Evolutionary conservation across 2,888 invertebrate genomes (phyloP).

Genomic region (Lissocephala sabroskyi): DNA sequence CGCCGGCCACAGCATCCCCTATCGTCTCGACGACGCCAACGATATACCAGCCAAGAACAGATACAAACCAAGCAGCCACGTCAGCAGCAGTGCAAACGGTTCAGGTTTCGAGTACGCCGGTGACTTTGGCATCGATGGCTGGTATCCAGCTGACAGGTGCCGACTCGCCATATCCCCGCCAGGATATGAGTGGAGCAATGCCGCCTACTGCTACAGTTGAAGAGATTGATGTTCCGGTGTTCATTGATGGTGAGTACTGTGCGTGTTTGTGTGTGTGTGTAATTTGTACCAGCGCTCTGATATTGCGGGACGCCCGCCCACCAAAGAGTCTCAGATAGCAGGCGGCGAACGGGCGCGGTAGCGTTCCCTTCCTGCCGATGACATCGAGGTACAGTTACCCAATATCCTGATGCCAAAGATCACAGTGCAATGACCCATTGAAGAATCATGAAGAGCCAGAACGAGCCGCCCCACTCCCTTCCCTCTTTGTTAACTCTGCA

Average conservation of each 20-base stretch:
- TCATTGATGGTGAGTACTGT: slow-evolving; percentile 72
- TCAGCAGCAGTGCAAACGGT: slow-evolving; percentile 30
- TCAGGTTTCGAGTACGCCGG: slow-evolving; percentile 49
- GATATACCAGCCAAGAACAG: slow-evolving; percentile 41
- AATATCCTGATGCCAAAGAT: slow-evolving; percentile 39
- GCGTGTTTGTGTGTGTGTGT: slow-evolving; percentile 58
- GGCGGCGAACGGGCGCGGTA: slow-evolving; percentile 29
- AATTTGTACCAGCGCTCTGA: slow-evolving; percentile 58
- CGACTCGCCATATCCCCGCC: slow-evolving; percentile 52
- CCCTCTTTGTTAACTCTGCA: too few species aligned
- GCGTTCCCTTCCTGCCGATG: slow-evolving; percentile 52
- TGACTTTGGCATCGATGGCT: slow-evolving; percentile 64
- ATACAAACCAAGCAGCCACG: slow-evolving; percentile 10
- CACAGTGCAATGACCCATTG: slow-evolving; percentile 71
- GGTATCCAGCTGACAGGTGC: slow-evolving; percentile 68
- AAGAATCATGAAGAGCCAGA: slow-evolving; percentile 32
- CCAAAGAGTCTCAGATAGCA: slow-evolving; percentile 59
- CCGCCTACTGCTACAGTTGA: slow-evolving; percentile 71
- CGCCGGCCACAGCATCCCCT: slow-evolving; percentile 40
- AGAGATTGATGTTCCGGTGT: slow-evolving; percentile 71
- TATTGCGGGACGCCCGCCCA: slow-evolving; percentile 58
- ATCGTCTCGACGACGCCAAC: slow-evolving; percentile 31
- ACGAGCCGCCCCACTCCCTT: too few species aligned
- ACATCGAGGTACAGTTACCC: slow-evolving; percentile 56
- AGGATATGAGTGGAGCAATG: slow-evolving; percentile 71